phyloP scores from a whole-genome alignment of 1,140 invertebrate genomes.

The Drosophila lacertosa region DNA sequence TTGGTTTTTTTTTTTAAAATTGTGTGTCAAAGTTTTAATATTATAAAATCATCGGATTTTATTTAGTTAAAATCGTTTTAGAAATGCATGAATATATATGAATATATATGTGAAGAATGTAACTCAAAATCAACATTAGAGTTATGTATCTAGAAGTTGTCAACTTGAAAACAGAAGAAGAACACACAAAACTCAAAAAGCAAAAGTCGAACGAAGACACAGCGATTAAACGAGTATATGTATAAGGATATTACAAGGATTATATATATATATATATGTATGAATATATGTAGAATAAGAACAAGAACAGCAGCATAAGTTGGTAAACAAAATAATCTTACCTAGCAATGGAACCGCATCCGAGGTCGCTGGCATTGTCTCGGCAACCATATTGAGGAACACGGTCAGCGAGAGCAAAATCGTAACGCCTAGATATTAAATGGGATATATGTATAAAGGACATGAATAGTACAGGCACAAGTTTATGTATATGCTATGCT shows the following conservation, averaged over 20 bases:
- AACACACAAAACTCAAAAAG: conserved; percentile 64
- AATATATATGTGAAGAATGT: conserved; percentile 53
- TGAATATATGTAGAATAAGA: conserved; percentile 51
- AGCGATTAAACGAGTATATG: conserved; percentile 32
- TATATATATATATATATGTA: conserved; percentile 11
- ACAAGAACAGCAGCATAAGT: conserved; percentile 43
- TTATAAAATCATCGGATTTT: conserved; percentile 84
- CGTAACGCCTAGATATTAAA: conserved; percentile 93
- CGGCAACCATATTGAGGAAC: conserved; percentile 97
- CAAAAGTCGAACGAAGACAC: conserved; percentile 47
- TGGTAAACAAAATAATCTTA: conserved; percentile 80
- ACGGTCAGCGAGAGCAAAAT: conserved; percentile 99
- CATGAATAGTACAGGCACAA: background rate
- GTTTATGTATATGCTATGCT: background rate
- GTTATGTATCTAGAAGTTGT: conserved; percentile 37
- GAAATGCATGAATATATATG: conserved; percentile 73
- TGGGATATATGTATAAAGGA: background rate
- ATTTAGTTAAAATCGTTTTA: conserved; percentile 78
- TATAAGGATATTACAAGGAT: conserved; percentile 32
- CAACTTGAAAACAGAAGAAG: conserved; percentile 44
- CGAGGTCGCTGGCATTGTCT: conserved; percentile 96
- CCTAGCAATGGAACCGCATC: conserved; percentile 91
- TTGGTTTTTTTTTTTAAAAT: conserved; percentile 37
- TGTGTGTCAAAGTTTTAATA: conserved; percentile 84
- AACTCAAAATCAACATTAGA: conserved; percentile 56